These are phyloP conservation scores for Notamacropus eugenii DNA, from an alignment of 2,797 vertebrate species.

Conservation along the genomic window DNA sequence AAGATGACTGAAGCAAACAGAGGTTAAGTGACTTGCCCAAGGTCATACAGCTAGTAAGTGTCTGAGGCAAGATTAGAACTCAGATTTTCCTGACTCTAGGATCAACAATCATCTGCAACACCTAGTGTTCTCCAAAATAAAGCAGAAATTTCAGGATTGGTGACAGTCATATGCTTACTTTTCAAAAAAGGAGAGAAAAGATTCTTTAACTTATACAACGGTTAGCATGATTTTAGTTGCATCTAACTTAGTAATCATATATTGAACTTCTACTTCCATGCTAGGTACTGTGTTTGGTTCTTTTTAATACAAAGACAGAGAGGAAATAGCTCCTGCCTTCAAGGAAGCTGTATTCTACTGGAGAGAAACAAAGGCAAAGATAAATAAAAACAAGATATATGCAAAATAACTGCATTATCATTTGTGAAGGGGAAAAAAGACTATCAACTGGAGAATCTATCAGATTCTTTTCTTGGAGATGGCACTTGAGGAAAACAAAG, in stretches of 20 bases:
- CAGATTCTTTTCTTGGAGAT: not conserved
- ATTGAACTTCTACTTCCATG: not conserved
- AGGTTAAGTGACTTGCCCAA: not conserved
- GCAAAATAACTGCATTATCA: not conserved
- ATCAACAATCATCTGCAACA: not conserved
- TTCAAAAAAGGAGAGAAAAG: not conserved
- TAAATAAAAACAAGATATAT: not conserved
- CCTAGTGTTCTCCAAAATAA: not conserved
- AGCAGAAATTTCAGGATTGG: not conserved
- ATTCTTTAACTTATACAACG: not conserved
- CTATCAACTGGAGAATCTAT: not conserved
- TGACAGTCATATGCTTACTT: not conserved
- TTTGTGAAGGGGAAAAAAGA: not conserved
- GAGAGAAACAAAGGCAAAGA: not conserved
- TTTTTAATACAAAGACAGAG: not conserved
- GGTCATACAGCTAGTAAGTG: not conserved
- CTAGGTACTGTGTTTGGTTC: not conserved
- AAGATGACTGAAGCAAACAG: not conserved
- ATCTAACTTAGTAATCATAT: not conserved
- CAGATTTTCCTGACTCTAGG: not conserved
- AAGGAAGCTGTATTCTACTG: not conserved
- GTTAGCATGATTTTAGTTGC: not conserved
- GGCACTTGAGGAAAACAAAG: not conserved
- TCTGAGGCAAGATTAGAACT: not conserved
- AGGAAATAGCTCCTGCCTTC: not conserved